A percentile compares a stretch with the other conserved stretches of the same genome.
Evolutionary conservation across 2,797 vertebrate genomes (phyloP).

Genomic region (Sebastes variabilis): DNA sequence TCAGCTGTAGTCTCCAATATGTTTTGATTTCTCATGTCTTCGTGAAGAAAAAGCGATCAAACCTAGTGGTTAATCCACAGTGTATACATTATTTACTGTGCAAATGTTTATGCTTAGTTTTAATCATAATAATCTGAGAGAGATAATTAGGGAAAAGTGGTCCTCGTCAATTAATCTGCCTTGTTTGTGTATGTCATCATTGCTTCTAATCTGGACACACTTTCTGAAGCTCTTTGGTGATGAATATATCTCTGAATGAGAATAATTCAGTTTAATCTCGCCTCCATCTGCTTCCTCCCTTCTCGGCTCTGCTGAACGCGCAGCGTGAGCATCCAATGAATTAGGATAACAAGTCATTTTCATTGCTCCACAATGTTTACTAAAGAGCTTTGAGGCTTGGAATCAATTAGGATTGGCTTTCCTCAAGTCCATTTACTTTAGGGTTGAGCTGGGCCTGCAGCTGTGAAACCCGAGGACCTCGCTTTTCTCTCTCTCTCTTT

Average conservation of each 20-base stretch:
- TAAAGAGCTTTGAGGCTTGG: slow-evolving; percentile 86
- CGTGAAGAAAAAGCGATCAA: slow-evolving; percentile 3
- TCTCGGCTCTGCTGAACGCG: slow-evolving; percentile 50
- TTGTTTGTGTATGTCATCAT: slow-evolving; percentile 8
- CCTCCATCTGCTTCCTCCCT: slow-evolving; percentile 62
- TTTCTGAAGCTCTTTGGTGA: slow-evolving; percentile 31
- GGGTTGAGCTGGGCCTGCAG: slow-evolving; percentile 84
- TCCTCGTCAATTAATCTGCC: background rate
- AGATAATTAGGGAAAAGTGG: slow-evolving; percentile 23
- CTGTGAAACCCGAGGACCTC: slow-evolving; percentile 90
- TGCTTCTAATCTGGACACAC: slow-evolving; percentile 35
- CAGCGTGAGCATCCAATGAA: slow-evolving; percentile 77
- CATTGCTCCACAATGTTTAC: slow-evolving; percentile 84
- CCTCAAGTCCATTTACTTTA: slow-evolving; percentile 82
- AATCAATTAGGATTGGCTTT: slow-evolving; percentile 88
- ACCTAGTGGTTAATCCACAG: background rate
- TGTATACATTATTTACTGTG: background rate
- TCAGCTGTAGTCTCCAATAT: background rate
- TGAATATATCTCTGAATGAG: slow-evolving; percentile 37
- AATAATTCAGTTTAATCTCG: slow-evolving; percentile 65
- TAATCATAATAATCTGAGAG: slow-evolving; percentile 11
- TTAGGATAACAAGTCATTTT: slow-evolving; percentile 85
- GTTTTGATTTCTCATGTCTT: slow-evolving; percentile 1
- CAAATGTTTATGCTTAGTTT: slow-evolving; percentile 23
- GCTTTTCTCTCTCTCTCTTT: slow-evolving; percentile 25